Base-by-base conservation (phyloP, 2,113 vertebrate genomes). In the Hydrochoerus hydrochaeris region DNA sequence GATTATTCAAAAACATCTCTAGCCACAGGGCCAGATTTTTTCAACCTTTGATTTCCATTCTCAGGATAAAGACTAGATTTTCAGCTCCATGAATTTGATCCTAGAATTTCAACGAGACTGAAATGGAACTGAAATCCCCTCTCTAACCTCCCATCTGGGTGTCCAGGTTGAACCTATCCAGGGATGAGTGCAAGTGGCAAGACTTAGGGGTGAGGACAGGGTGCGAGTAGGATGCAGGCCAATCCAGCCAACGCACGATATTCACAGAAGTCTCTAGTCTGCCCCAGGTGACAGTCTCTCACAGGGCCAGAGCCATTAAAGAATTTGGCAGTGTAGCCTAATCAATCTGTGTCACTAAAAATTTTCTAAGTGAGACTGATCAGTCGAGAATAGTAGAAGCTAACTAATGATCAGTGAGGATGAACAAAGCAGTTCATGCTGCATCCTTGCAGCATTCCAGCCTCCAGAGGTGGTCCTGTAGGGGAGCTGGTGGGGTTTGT, bases 401-500 rank as follows among this genome's bases (percentile, higher is more conserved):
- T 20, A 84, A 57, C 35, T 24, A 17, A n/a, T 5, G 13, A 12
- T 28, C 20, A 11, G 49, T 69, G 82, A 35, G 75, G 84, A 46
- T 67, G 38, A 28, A 26, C 6, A 11, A 32, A 32, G 32, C 38
- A 13, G 24, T 38, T 86, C 44, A 46, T 17, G 10, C 38, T 24
- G n/a, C 3, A 8, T 20, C 24, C 26, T 0, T 3, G 32, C 57
- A n/a, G 16, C n/a, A 7, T 32, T n/a, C 8, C 5, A 7, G 71
- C 41, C 35, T 52, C 35, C 22, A 8, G 19, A 52, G 44, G 35
- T 35, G 41, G 60, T 35, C 26, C 5, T 20, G 0, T 0, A 22
- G 87, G 24, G 7, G 20, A 46, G 38, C 26, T 7, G 16, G 52
- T 69, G 35, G 67, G 9, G 4, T 30, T 78, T 30, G 44, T 17